Conservation (phyloP, 2,888 invertebrate genomes). For the Lordiphosa andalusiaca region DNA sequence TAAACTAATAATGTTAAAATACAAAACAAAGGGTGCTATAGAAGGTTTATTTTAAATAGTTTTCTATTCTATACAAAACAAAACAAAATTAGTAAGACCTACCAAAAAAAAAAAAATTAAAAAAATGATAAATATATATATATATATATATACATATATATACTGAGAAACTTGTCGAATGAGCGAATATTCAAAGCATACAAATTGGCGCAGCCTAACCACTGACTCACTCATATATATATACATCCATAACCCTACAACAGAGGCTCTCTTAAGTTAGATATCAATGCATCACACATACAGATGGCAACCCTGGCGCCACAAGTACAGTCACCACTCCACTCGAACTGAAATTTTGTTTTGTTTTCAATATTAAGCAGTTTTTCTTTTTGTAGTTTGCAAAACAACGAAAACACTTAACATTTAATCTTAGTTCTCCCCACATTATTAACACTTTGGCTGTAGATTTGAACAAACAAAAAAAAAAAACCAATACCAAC, state of each 20-base stretch:
- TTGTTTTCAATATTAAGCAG: conserved; percentile 56
- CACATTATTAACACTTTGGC: conserved; percentile 71
- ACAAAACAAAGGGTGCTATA: conserved; percentile 71
- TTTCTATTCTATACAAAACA: conserved; percentile 42
- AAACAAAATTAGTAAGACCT: conserved; percentile 50
- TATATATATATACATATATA: no score
- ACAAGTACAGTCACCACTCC: conserved; percentile 44
- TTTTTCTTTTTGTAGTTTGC: conserved; percentile 64
- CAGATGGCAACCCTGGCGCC: conserved; percentile 44
- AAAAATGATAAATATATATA: no score
- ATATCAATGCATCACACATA: conserved; percentile 39
- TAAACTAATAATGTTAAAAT: conserved; percentile 28
- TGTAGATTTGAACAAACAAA: conserved; percentile 73
- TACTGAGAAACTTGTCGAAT: conserved; percentile 67
- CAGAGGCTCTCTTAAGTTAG: conserved; percentile 75
- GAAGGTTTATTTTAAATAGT: conserved; percentile 75
- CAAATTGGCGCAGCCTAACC: conserved; percentile 50
- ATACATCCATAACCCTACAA: conserved; percentile 37
- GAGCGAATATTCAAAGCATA: conserved; percentile 23
- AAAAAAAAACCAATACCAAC: conserved; percentile 42
- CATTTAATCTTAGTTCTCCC: conserved; percentile 36
- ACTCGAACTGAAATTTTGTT: conserved; percentile 58
- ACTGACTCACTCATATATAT: conserved; percentile 35
- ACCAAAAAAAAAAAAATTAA: conserved; percentile 25
- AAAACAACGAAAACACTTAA: conserved; percentile 34